A percentile compares a stretch with the other conserved stretches of the same genome.
These are phyloP conservation scores for Gila robusta DNA, from an alignment of 2,797 vertebrate genomes.

Conservation along the genomic window DNA sequence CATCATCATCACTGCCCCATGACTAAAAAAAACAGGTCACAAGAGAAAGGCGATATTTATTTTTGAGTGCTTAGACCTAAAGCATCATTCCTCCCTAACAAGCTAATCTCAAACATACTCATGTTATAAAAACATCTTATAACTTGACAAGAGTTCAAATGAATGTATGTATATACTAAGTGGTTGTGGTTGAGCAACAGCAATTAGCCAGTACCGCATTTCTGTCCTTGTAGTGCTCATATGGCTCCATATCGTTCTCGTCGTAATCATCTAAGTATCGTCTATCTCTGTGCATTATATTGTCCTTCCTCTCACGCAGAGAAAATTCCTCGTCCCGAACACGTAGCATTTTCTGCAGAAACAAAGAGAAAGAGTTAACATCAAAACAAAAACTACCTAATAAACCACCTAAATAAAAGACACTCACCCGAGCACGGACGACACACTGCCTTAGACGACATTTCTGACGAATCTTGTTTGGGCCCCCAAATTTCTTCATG, in stretches of 20 bases:
- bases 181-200: conserved; percentile 65
- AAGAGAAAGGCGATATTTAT: neutral
- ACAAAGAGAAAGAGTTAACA: neutral
- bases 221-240: conserved; percentile 84
- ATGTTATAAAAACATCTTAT: neutral
- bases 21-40: conserved; percentile 70
- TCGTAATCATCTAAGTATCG: conserved; percentile 88
- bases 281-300: conserved; percentile 83
- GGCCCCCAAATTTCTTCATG: conserved; percentile 98
- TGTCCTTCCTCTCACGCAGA: conserved; percentile 85
- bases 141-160: conserved; percentile 16
- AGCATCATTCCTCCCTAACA: neutral
- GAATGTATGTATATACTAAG: conserved; percentile 20
- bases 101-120: neutral
- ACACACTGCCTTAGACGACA: conserved; percentile 94
- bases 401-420: neutral
- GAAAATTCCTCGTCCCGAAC: conserved; percentile 87
- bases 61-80: neutral
- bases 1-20: conserved; percentile 90
- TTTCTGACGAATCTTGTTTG: conserved; percentile 97
- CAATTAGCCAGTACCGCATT: conserved; percentile 74
- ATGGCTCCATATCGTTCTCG: conserved; percentile 88
- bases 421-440: conserved; percentile 89
- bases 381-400: neutral
- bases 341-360: conserved; percentile 88